Percentiles rank a stretch among this genome's conserved stretches.
phyloP scores from a whole-genome alignment of 2,888 invertebrate species.

The Sisyra nigra region DNA sequence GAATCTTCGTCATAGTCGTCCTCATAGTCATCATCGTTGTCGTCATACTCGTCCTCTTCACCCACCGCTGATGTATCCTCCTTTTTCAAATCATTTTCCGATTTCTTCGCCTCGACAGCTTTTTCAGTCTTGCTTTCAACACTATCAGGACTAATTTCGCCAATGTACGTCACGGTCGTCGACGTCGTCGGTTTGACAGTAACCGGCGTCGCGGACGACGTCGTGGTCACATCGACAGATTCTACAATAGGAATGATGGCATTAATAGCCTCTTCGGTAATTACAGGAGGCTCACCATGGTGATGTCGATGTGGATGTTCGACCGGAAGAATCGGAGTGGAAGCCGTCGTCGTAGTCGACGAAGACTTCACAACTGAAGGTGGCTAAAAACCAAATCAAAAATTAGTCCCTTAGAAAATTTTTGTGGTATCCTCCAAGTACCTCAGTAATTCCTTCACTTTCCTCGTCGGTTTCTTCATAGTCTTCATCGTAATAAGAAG shows the following conservation, averaged over 20 bases:
- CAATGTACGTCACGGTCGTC: constrained; percentile 2
- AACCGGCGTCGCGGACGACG: not conserved
- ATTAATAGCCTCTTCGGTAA: not conserved
- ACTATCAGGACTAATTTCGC: constrained; percentile 1
- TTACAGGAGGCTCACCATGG: constrained; percentile 22
- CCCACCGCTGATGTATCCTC: constrained; percentile 9
- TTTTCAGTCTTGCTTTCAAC: not conserved
- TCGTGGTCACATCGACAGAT: constrained; percentile 1
- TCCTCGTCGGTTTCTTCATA: constrained; percentile 21
- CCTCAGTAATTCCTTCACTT: constrained; percentile 7
- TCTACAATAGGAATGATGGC: constrained; percentile 6
- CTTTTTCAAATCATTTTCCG: not conserved
- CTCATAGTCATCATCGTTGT: constrained; percentile 23
- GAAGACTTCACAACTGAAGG: not conserved
- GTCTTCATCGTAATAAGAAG: constrained; percentile 25
- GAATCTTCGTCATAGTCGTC: constrained; percentile 13
- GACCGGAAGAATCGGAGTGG: constrained; percentile 1
- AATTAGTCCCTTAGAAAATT: no score
- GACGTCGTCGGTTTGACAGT: constrained; percentile 1
- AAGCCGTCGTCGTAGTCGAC: constrained; percentile 1
- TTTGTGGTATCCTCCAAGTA: no score
- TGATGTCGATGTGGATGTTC: constrained; percentile 30
- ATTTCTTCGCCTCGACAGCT: not conserved
- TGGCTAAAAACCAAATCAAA: not conserved
- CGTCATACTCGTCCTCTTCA: constrained; percentile 21